Conservation (phyloP, 2,888 invertebrate species). For the Coelogynopora nodosa region DNA sequence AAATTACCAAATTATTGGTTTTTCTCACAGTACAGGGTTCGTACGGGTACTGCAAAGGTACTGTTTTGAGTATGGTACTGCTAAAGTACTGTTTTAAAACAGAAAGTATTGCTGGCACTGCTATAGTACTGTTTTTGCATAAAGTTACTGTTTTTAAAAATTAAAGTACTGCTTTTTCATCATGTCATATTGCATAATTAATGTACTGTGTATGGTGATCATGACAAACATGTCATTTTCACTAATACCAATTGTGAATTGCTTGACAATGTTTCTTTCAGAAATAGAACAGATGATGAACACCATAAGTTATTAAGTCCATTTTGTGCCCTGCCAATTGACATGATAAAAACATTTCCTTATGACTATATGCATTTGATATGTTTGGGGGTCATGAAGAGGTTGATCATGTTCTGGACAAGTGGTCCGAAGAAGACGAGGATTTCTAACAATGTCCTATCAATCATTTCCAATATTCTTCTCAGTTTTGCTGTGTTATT, state of each 20-base stretch:
- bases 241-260: background rate
- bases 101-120: no score
- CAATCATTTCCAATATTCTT: background rate
- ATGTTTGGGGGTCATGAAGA: slow-evolving; percentile 54
- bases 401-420: slow-evolving; percentile 51
- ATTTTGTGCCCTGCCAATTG: slow-evolving; percentile 48
- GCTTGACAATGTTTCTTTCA: background rate
- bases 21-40: no score
- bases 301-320: slow-evolving; percentile 49
- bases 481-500: no score
- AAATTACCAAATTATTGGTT: no score
- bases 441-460: background rate
- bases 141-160: no score
- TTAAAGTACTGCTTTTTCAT: no score
- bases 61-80: no score
- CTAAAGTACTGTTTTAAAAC: no score
- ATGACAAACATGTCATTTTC: background rate
- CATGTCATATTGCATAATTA: no score
- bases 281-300: slow-evolving; percentile 43
- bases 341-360: slow-evolving; percentile 51
- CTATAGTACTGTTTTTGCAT: no score
- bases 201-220: background rate
- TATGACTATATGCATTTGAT: slow-evolving; percentile 55
- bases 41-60: no score
- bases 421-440: slow-evolving; percentile 47